Conservation (phyloP, 2,888 invertebrate genomes). For the Chelonus formosanus region DNA sequence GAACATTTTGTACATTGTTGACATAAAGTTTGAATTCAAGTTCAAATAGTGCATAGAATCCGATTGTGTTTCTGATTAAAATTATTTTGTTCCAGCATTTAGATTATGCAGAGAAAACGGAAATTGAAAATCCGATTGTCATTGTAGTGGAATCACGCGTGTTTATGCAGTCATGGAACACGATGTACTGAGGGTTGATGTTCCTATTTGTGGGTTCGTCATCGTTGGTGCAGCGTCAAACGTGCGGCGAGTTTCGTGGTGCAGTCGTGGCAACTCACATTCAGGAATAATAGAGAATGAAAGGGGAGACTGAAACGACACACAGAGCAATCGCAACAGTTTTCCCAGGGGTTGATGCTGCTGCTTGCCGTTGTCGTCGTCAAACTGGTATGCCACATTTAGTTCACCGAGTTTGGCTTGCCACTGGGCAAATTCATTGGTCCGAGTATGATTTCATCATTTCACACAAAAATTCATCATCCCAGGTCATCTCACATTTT, state of each 20-base stretch:
- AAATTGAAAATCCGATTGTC: background rate
- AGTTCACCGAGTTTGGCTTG: constrained; percentile 27
- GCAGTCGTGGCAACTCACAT: constrained; percentile 16
- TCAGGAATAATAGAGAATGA: background rate
- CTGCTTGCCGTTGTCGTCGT: constrained; percentile 1
- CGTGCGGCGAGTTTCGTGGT: constrained; percentile 22
- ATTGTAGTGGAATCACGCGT: background rate
- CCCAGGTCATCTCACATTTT: background rate
- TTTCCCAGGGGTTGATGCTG: constrained; percentile 1
- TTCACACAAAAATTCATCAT: constrained; percentile 16
- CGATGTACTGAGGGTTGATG: background rate
- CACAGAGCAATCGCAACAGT: constrained; percentile 12
- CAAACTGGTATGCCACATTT: constrained; percentile 20
- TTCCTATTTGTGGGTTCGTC: constrained; percentile 25
- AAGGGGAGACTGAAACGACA: constrained; percentile 14
- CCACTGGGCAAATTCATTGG: constrained; percentile 26
- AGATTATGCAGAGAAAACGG: too few relatives aligned
- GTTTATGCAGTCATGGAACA: background rate
- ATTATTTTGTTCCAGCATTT: too few relatives aligned
- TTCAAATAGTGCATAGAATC: too few relatives aligned
- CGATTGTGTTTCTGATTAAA: too few relatives aligned
- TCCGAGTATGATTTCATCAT: constrained; percentile 26
- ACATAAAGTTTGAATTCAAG: too few relatives aligned
- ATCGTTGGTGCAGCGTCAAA: constrained; percentile 17
- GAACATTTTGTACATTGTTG: too few relatives aligned